Percentiles rank a stretch among this genome's conserved stretches.
phyloP scores from a whole-genome alignment of 1,140 invertebrate species.

The Hermetia illucens region DNA sequence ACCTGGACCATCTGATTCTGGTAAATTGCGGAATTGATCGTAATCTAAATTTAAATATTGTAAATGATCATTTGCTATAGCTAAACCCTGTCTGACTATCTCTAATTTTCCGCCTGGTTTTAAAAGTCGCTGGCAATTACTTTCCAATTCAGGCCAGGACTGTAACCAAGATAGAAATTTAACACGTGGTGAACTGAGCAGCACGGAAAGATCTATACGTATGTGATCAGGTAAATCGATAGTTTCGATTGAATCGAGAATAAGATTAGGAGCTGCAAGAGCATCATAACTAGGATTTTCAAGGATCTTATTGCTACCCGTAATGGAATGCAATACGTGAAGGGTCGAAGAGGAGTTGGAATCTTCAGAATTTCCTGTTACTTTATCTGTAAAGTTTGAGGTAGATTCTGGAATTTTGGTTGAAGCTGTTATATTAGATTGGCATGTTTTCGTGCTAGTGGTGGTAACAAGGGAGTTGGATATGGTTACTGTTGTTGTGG shows the following conservation, averaged over 20 bases:
- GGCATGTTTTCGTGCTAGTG: background rate
- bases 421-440: background rate
- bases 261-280: background rate
- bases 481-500: background rate
- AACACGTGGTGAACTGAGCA: conserved; percentile 38
- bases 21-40: conserved; percentile 33
- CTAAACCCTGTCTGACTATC: conserved; percentile 21
- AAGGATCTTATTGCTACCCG: background rate
- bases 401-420: background rate
- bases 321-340: conserved; percentile 1
- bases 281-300: conserved; percentile 1
- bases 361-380: background rate
- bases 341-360: background rate
- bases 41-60: conserved; percentile 18
- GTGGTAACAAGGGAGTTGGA: background rate
- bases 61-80: conserved; percentile 26
- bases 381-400: background rate
- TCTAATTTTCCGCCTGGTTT: background rate
- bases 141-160: conserved; percentile 31
- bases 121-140: background rate
- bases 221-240: conserved; percentile 15
- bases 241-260: background rate
- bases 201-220: conserved; percentile 40
- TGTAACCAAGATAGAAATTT: conserved; percentile 40
- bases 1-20: conserved; percentile 12